phyloP scores from a whole-genome alignment of 2,888 invertebrate species.

The Lycophotia porphyrea region DNA sequence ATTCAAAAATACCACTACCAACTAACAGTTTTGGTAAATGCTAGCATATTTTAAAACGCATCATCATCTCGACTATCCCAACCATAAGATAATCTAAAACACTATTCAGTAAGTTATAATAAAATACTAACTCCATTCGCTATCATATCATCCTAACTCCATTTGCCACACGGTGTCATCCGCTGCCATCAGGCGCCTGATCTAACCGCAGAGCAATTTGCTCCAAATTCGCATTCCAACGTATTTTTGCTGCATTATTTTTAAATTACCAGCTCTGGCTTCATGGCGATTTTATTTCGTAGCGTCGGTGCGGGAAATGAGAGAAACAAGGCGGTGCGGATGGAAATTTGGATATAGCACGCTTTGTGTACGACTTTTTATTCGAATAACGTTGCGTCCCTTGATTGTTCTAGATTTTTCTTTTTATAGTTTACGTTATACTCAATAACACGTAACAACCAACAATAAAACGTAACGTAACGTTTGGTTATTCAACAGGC shows the following conservation, averaged over 20 bases:
- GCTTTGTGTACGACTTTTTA: constrained; percentile 67
- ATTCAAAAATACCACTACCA: neutral
- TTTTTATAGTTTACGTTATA: constrained; percentile 14
- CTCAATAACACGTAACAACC: too few species aligned
- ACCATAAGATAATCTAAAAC: constrained; percentile 23
- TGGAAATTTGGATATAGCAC: constrained; percentile 78
- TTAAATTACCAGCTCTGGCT: constrained; percentile 86
- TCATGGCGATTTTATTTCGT: constrained; percentile 89
- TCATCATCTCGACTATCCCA: constrained; percentile 8
- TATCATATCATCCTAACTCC: constrained; percentile 39
- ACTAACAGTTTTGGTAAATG: neutral
- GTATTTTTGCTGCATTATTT: constrained; percentile 87
- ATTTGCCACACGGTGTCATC: constrained; percentile 15
- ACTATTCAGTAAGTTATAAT: constrained; percentile 21
- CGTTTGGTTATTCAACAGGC: constrained; percentile 19
- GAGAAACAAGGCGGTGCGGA: constrained; percentile 83
- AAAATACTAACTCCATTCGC: constrained; percentile 13
- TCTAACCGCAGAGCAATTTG: constrained; percentile 79
- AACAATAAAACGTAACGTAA: too few species aligned
- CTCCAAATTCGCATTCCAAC: constrained; percentile 81
- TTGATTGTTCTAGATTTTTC: constrained; percentile 69
- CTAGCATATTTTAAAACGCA: neutral
- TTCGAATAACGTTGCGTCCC: constrained; percentile 64
- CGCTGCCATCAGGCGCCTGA: constrained; percentile 72
- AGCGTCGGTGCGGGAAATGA: constrained; percentile 83